phyloP scores from a whole-genome alignment of 2,113 vertebrate species.

The Pterocles orientalis region DNA sequence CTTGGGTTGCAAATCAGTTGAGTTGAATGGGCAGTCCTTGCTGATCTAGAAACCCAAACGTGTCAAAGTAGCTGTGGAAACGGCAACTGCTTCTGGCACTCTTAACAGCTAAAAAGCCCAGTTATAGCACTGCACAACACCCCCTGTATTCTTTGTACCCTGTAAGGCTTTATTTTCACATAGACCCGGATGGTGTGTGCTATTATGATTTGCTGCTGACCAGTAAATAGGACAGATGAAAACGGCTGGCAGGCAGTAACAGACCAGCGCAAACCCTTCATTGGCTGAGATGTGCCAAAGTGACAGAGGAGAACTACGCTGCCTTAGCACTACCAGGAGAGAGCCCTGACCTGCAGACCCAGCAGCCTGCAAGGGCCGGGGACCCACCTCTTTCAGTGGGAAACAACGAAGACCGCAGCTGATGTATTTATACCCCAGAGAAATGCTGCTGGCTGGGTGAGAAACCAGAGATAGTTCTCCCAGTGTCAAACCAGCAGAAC shows the following conservation, averaged over 20 bases:
- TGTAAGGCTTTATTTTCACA: not conserved
- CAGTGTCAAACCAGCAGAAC: not conserved
- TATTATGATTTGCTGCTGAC: not conserved
- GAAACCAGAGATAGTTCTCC: not conserved
- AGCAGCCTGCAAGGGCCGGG: not conserved
- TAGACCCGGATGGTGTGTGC: not conserved
- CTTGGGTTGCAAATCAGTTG: not conserved
- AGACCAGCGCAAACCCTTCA: not conserved
- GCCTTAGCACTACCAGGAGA: not conserved
- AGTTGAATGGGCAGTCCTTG: not conserved
- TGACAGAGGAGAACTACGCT: not conserved
- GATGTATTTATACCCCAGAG: not conserved
- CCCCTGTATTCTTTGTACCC: not conserved
- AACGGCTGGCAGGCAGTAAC: not conserved
- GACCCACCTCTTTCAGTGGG: not conserved
- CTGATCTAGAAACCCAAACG: not conserved
- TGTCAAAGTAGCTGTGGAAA: not conserved
- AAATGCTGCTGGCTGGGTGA: not conserved
- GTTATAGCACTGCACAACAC: not conserved
- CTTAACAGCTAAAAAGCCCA: not conserved
- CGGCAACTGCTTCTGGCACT: not conserved
- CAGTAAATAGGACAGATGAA: not conserved
- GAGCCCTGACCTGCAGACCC: not conserved
- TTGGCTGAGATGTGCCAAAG: not conserved
- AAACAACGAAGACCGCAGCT: not conserved